Evolutionary conservation across 2,113 vertebrate species (phyloP).

Genomic region (Arvicanthis niloticus): DNA sequence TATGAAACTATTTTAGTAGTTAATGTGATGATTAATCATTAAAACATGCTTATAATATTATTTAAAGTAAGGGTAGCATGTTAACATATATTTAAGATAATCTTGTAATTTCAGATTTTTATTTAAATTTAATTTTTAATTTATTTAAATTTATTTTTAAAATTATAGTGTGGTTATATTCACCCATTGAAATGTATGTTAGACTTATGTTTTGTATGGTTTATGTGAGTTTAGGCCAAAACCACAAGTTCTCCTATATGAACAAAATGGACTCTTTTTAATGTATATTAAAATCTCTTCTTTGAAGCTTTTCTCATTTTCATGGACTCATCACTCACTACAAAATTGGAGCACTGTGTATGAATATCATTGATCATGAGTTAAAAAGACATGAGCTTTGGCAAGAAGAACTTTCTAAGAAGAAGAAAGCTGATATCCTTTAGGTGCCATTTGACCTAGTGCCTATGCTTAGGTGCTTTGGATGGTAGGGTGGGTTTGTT

Average conservation of each 20-base stretch:
- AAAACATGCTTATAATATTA: conserved; percentile 37
- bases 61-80: not conserved
- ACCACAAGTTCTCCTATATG: not conserved
- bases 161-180: not conserved
- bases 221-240: conserved; percentile 8
- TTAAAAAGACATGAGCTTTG: conserved; percentile 96
- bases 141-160: not conserved
- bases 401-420: conserved; percentile 96
- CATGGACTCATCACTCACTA: conserved; percentile 95
- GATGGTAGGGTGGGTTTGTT: not conserved
- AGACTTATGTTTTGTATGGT: conserved; percentile 43
- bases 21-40: conserved; percentile 32
- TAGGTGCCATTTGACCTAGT: not conserved
- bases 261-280: conserved; percentile 34
- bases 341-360: conserved; percentile 96
- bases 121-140: not conserved
- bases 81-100: conserved; percentile 47
- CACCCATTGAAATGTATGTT: conserved; percentile 55
- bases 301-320: conserved; percentile 95
- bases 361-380: conserved; percentile 97
- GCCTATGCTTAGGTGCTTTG: not conserved
- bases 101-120: conserved; percentile 50
- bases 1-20: conserved; percentile 43
- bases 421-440: conserved; percentile 97
- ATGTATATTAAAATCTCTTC: conserved; percentile 73